Conservation (phyloP, 1,140 invertebrate genomes). For the Phenacoccus solenopsis region DNA sequence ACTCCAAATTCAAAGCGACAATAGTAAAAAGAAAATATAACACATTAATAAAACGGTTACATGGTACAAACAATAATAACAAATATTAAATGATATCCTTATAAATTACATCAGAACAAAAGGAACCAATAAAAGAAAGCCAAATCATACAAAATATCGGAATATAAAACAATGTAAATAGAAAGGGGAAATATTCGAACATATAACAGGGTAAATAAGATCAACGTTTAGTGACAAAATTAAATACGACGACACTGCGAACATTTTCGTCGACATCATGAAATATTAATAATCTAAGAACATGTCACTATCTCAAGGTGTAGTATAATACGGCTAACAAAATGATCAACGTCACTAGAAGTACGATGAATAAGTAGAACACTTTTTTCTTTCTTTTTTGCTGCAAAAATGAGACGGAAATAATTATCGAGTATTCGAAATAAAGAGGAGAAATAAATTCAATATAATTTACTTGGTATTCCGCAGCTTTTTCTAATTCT, state of each 20-base stretch:
- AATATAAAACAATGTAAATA: not conserved
- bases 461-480: not conserved
- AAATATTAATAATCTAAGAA: not conserved
- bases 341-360: not conserved
- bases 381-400: not conserved
- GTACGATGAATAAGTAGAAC: not conserved
- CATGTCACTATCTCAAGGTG: not conserved
- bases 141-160: not conserved
- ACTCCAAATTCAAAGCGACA: not conserved
- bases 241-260: too few relatives aligned
- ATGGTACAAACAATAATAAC: not conserved
- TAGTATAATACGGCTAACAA: not conserved
- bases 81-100: not conserved
- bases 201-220: not conserved
- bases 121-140: not conserved
- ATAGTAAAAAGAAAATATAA: not conserved
- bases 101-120: not conserved
- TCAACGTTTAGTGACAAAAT: too few relatives aligned
- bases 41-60: too few relatives aligned
- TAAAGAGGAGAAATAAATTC: not conserved
- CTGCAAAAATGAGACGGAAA: not conserved
- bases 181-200: not conserved
- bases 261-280: too few relatives aligned
- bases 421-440: not conserved
- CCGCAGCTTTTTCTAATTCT: constrained; percentile 7